phyloP scores from a whole-genome alignment of 2,797 vertebrate genomes.

The Pristis pectinata region DNA sequence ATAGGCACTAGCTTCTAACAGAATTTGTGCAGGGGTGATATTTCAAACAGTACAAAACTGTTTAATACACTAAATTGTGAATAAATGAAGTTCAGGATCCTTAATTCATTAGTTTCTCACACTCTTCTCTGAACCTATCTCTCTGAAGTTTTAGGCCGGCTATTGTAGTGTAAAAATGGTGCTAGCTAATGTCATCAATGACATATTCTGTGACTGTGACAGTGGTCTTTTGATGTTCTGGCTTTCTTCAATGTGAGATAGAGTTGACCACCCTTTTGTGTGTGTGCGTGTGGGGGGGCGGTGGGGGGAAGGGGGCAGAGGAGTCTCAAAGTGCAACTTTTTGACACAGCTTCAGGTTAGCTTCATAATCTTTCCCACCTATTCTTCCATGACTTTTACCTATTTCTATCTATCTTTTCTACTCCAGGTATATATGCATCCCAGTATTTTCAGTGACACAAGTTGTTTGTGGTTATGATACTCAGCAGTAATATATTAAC shows the following conservation, averaged over 20 bases:
- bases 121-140: not conserved
- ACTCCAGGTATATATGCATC: not conserved
- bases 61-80: not conserved
- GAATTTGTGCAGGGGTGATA: not conserved
- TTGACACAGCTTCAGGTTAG: not conserved
- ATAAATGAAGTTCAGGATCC: not conserved
- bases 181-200: not conserved
- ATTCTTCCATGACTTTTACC: not conserved
- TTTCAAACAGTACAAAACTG: conserved; percentile 6
- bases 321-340: not conserved
- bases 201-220: not conserved
- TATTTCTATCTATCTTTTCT: not conserved
- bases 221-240: not conserved
- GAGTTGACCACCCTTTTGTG: not conserved
- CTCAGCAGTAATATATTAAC: not conserved
- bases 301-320: too few relatives aligned
- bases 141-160: not conserved
- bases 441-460: not conserved
- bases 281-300: too few relatives aligned
- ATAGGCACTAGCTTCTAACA: conserved; percentile 1
- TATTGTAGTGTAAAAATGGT: not conserved
- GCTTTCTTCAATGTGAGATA: not conserved
- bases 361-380: not conserved
- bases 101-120: not conserved
- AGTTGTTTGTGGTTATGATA: not conserved